phyloP scores from a whole-genome alignment of 2,888 invertebrate species.

The Dendrolimus pini region DNA sequence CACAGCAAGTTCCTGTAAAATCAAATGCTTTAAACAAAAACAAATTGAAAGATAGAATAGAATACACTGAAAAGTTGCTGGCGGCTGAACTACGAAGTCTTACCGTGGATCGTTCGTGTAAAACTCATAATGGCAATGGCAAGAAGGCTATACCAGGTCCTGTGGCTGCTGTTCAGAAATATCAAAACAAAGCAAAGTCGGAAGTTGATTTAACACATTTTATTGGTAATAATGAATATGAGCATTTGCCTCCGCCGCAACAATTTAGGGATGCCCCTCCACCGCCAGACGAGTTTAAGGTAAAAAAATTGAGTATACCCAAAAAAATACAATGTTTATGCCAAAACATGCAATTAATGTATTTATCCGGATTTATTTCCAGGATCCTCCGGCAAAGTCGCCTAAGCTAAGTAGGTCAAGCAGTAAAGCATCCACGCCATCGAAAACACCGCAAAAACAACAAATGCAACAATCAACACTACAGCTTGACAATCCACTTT shows the following conservation, averaged over 20 bases:
- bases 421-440: constrained; percentile 66
- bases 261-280: constrained; percentile 89
- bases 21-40: constrained; percentile 42
- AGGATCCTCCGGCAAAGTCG: constrained; percentile 68
- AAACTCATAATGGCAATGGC: constrained; percentile 32
- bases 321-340: too few relatives aligned
- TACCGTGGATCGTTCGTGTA: constrained; percentile 58
- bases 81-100: constrained; percentile 67
- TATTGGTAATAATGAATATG: constrained; percentile 78
- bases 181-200: constrained; percentile 74
- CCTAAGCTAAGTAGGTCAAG: constrained; percentile 61
- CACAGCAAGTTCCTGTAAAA: constrained; percentile 34
- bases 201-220: constrained; percentile 76
- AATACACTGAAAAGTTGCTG: constrained; percentile 67
- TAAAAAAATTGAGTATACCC: constrained; percentile 18
- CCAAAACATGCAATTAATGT: too few relatives aligned
- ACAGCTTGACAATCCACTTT: constrained; percentile 83
- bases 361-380: neutral
- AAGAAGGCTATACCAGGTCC: constrained; percentile 39
- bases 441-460: constrained; percentile 55
- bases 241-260: constrained; percentile 88
- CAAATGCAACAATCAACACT: constrained; percentile 46
- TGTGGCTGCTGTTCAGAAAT: constrained; percentile 43
- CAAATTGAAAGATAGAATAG: constrained; percentile 62
- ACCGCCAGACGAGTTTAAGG: constrained; percentile 84